Base-by-base conservation (phyloP, 1,140 invertebrate species). In the Phymastichus coffea region DNA sequence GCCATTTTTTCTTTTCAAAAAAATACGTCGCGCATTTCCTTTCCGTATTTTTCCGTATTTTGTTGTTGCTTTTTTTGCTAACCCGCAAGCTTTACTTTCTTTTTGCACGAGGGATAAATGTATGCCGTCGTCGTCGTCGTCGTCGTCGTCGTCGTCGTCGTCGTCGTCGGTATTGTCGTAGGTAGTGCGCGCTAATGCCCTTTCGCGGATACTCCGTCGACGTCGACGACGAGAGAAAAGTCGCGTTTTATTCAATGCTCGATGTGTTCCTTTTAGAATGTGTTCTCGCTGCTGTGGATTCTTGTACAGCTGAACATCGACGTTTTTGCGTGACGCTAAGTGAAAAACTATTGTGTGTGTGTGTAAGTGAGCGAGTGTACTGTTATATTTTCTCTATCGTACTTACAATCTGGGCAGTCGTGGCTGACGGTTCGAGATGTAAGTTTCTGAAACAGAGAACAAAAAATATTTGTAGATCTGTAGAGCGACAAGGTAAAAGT, bases 401-500 rank as follows among this genome's bases (percentile, higher is more conserved):
- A 80, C 78, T 80, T 70, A 79, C 78, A 68, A 53, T 76, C 60
- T 72, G 72, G 69, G 72, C 74, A 69, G 72, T 68, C 70, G 74
- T 74, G 69, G 68, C 68, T n/a, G 70, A 72, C 77, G n/a, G 63
- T 67, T 63, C 69, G 74, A 74, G 72, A 71, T 74, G 70, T 66
- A 67, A 65, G 68, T 64, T 62, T 66, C 77, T 79, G 69, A 44
- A 77, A 78, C 69, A 72, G 30, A 73, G 69, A 49, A 38, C 20
- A 62, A 17, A 47, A 47, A n/a, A n/a, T n/a, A n/a, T n/a, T n/a
- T n/a, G n/a, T n/a, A n/a, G n/a, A n/a, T n/a, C n/a, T n/a, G n/a
- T n/a, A n/a, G n/a, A n/a, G n/a, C n/a, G n/a, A n/a, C n/a, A n/a
- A n/a, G n/a, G n/a, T n/a, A n/a, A n/a, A n/a, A n/a, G n/a, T n/a